Evolutionary conservation across 2,888 invertebrate genomes (phyloP).

Genomic region (Drosophila barbarae): DNA sequence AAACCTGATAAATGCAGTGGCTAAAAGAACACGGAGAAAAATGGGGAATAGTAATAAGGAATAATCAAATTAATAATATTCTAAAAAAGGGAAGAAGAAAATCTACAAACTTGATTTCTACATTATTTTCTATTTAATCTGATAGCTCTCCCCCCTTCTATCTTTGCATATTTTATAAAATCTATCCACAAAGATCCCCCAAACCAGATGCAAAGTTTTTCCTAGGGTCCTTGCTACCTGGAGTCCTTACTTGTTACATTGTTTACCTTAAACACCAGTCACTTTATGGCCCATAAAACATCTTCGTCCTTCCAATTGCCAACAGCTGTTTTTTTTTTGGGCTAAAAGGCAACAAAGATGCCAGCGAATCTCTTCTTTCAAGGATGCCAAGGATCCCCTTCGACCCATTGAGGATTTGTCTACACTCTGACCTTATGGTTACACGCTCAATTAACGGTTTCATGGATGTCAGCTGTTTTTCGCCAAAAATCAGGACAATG

Average conservation of each 20-base stretch:
- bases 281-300: constrained; percentile 3
- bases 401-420: constrained; percentile 43
- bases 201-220: neutral
- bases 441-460: constrained; percentile 62
- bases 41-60: no score
- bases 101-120: neutral
- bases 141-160: neutral
- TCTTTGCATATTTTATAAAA: neutral
- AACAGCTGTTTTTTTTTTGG: constrained; percentile 32
- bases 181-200: neutral
- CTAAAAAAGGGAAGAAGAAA: no score
- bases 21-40: constrained; percentile 49
- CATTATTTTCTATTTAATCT: neutral
- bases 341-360: constrained; percentile 12
- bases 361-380: constrained; percentile 14
- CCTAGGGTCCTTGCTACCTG: neutral
- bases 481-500: constrained; percentile 32
- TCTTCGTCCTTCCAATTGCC: constrained; percentile 3
- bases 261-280: constrained; percentile 13
- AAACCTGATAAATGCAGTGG: constrained; percentile 64
- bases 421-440: constrained; percentile 44
- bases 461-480: constrained; percentile 66
- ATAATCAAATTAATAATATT: no score
- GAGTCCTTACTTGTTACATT: constrained; percentile 17
- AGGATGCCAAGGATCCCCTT: constrained; percentile 2